phyloP scores from a whole-genome alignment of 2,113 vertebrate species.

The Entomyzon cyanotis region DNA sequence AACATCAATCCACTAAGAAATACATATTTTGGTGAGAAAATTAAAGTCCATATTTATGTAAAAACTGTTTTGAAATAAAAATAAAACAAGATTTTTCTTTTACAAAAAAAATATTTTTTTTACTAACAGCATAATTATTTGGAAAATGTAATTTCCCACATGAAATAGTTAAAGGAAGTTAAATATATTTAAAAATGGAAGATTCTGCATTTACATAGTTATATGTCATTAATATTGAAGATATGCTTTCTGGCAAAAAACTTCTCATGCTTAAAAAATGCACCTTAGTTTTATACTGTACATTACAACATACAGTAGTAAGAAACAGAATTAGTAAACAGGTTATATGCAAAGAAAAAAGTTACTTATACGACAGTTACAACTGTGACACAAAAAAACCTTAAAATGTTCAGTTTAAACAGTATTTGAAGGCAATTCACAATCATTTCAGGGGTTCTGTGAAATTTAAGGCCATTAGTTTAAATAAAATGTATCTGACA shows the following conservation, averaged over 20 bases:
- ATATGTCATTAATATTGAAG: conserved; percentile 59
- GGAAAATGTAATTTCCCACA: conserved; percentile 25
- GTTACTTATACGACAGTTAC: conserved; percentile 82
- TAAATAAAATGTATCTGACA: conserved; percentile 80
- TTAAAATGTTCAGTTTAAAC: conserved; percentile 69
- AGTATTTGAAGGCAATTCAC: conserved; percentile 90
- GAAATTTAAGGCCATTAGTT: conserved; percentile 99
- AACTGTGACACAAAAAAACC: conserved; percentile 83
- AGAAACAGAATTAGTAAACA: conserved; percentile 76
- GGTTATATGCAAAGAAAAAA: conserved; percentile 80
- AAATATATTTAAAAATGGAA: conserved; percentile 78
- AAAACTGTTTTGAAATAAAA: conserved; percentile 54
- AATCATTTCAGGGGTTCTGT: conserved; percentile 88
- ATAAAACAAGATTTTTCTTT: conserved; percentile 29
- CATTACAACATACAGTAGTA: conserved; percentile 82
- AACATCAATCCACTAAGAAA: conserved; percentile 57
- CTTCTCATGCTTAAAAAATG: conserved; percentile 87
- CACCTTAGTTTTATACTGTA: conserved; percentile 80
- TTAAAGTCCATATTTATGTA: conserved; percentile 48
- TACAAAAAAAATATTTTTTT: background rate
- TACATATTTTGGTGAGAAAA: conserved; percentile 50
- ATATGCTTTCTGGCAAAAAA: conserved; percentile 70
- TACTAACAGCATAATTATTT: conserved; percentile 27
- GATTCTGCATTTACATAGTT: conserved; percentile 68
- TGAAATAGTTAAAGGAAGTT: conserved; percentile 59